Conservation (phyloP, 2,113 vertebrate species). For the Larimichthys polyactis region DNA sequence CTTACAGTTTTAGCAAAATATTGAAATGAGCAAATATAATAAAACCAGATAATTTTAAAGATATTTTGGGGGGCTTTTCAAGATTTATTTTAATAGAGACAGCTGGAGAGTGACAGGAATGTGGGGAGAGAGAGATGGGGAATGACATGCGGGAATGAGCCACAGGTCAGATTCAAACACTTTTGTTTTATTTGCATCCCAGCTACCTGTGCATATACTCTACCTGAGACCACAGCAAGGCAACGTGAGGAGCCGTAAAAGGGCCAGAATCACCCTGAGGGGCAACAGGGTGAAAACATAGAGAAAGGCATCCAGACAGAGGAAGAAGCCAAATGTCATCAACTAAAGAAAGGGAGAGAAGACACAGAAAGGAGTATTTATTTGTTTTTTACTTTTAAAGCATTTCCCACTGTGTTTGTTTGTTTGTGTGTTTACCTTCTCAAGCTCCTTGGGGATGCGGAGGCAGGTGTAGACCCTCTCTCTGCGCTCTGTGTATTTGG, state of each 20-base stretch:
- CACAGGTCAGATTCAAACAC: not conserved
- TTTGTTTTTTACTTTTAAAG: not conserved
- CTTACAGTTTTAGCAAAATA: too few species aligned
- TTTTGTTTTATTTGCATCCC: not conserved
- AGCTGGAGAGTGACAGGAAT: too few species aligned
- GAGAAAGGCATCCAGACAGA: constrained; percentile 98
- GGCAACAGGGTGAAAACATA: constrained; percentile 97
- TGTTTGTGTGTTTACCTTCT: constrained; percentile 87
- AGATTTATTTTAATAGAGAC: too few species aligned
- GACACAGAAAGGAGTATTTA: not conserved
- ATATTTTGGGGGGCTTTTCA: not conserved
- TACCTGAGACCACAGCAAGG: constrained; percentile 96
- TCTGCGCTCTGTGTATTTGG: constrained; percentile 96
- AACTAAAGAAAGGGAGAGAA: constrained; percentile 83
- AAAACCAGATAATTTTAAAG: not conserved
- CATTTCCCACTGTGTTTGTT: not conserved
- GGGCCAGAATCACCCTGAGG: constrained; percentile 92
- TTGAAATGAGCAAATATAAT: too few species aligned
- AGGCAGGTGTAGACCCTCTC: constrained; percentile 97
- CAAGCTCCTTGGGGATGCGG: constrained; percentile 96
- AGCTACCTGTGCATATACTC: constrained; percentile 36
- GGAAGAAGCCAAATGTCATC: constrained; percentile 97
- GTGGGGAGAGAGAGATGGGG: too few species aligned
- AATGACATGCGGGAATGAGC: too few species aligned
- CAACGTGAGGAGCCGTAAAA: constrained; percentile 91